Conservation (phyloP, 1,140 invertebrate genomes). For the Physella acuta region DNA sequence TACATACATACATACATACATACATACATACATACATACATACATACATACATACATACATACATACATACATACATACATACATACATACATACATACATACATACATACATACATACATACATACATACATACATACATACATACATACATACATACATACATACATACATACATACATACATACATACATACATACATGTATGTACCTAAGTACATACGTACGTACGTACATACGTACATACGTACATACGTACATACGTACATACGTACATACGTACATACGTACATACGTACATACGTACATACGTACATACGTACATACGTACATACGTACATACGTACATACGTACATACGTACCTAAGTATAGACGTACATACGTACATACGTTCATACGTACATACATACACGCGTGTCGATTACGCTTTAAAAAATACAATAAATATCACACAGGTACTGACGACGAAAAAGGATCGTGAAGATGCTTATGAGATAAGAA, state of each 20-base stretch:
- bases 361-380: neutral
- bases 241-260: slow-evolving; percentile 4
- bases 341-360: slow-evolving; percentile 4
- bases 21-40: slow-evolving; percentile 4
- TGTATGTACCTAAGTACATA: slow-evolving; percentile 4
- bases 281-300: slow-evolving; percentile 4
- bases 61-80: slow-evolving; percentile 4
- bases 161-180: slow-evolving; percentile 5
- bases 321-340: slow-evolving; percentile 4
- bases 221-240: slow-evolving; percentile 4
- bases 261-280: slow-evolving; percentile 4
- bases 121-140: slow-evolving; percentile 4
- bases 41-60: slow-evolving; percentile 4
- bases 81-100: slow-evolving; percentile 4
- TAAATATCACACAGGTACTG: too few species aligned
- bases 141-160: slow-evolving; percentile 4
- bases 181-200: slow-evolving; percentile 5
- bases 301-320: slow-evolving; percentile 4
- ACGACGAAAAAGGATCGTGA: too few species aligned
- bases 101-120: slow-evolving; percentile 4
- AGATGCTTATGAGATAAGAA: too few species aligned
- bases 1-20: slow-evolving; percentile 4
- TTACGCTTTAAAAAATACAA: too few species aligned
- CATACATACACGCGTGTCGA: slow-evolving; percentile 4
- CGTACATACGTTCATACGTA: slow-evolving; percentile 1